These are phyloP conservation scores for Acanthosepion pharaonis DNA, from an alignment of 2,888 invertebrate species.

Conservation along the genomic window DNA sequence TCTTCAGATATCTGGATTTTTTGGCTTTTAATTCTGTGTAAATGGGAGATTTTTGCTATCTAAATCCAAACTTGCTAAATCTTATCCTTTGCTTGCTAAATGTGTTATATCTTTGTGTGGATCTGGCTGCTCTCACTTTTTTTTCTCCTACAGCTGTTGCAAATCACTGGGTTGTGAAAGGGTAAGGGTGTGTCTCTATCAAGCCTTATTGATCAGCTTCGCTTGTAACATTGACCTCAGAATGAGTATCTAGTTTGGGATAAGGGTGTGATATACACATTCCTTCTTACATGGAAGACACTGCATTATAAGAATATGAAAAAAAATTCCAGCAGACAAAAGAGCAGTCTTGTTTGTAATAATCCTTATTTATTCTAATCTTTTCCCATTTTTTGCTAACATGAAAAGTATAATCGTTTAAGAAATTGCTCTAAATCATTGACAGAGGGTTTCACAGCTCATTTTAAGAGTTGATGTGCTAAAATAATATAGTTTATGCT, in stretches of 20 bases:
- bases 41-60: conserved; percentile 18
- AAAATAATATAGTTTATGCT: neutral
- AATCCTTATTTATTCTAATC: neutral
- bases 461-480: neutral
- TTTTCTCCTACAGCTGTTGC: neutral
- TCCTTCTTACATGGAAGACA: neutral
- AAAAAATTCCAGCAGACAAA: neutral
- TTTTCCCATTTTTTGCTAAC: neutral
- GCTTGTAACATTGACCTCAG: neutral
- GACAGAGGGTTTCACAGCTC: neutral
- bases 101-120: neutral
- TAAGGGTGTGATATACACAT: neutral
- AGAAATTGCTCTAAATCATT: neutral
- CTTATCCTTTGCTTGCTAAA: neutral
- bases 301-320: neutral
- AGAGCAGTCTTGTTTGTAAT: neutral
- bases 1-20: neutral
- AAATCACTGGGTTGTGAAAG: neutral
- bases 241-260: neutral
- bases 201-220: neutral
- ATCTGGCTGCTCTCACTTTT: neutral
- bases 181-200: neutral
- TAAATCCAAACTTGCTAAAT: conserved; percentile 17
- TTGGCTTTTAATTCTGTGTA: neutral
- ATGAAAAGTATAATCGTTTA: neutral